phyloP scores from a whole-genome alignment of 2,797 vertebrate genomes.

The Melanotaenia maccullochi region DNA sequence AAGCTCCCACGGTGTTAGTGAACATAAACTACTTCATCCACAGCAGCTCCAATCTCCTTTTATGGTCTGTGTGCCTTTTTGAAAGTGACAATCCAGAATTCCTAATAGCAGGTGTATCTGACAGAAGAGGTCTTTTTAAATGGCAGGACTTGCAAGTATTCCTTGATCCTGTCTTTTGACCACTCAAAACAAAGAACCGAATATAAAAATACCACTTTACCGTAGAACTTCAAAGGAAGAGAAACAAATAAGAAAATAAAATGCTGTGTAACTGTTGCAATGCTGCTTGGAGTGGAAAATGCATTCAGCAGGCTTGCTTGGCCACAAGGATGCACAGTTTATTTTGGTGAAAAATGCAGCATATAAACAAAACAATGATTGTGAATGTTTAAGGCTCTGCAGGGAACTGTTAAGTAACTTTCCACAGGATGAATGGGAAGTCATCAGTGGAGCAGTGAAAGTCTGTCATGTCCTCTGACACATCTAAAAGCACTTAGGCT shows the following conservation, averaged over 20 bases:
- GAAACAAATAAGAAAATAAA: background rate
- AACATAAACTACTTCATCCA: background rate
- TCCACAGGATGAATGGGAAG: constrained; percentile 64
- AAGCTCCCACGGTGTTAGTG: background rate
- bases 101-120: background rate
- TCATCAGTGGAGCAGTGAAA: constrained; percentile 60
- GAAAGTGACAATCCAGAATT: background rate
- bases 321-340: constrained; percentile 15
- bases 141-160: background rate
- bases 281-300: constrained; percentile 14
- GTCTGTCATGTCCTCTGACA: constrained; percentile 76
- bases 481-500: constrained; percentile 78
- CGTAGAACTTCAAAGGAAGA: background rate
- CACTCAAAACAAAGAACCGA: constrained; percentile 1
- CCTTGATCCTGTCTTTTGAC: background rate
- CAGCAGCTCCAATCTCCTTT: background rate
- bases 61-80: background rate
- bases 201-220: background rate
- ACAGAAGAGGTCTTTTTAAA: background rate
- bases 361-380: constrained; percentile 51
- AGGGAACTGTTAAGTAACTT: constrained; percentile 69
- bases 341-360: constrained; percentile 33
- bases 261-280: constrained; percentile 5
- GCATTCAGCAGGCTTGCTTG: constrained; percentile 9
- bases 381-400: constrained; percentile 48